Evolutionary conservation across 2,888 invertebrate genomes (phyloP), one percentile per base, ranked within the genome.

Genomic region (Drosophila macrospina): DNA sequence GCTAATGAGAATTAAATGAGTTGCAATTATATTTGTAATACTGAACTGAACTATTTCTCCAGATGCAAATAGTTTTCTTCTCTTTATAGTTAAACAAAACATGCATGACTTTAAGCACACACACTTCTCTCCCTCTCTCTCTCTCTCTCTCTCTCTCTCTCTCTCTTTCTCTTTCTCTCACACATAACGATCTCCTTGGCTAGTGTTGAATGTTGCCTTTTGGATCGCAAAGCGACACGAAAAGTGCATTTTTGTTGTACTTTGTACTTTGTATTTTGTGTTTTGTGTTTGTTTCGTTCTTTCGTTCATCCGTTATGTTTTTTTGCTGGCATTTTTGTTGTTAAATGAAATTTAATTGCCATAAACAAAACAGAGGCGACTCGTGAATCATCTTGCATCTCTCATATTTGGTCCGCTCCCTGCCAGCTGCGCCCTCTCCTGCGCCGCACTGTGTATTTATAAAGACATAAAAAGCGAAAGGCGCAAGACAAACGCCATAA

Each of bases 331-430:
- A 41, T 61, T 51, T 44, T 62, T 78, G 77, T 69, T 81, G 72
- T 86, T 77, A 66, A 75, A 69, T 71, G 70, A 51, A 76, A 75
- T 86, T 86, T 88, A 81, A 86, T 86, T 87, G 87, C 85, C 74
- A 81, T 85, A 86, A 86, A 85, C 89, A 87, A 87, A 80, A 61
- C 63, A 66, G 70, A 50, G 59, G 28, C 41, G 37, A 55, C 32
- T 51, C 50, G 61, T 62, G 65, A 55, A 55, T 64, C 52, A 62
- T 68, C 32, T 24, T 36, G 41, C 56, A 60, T 37, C 65, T 54
- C 65, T 60, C 69, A 76, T 73, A 66, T 69, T 56, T 50, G 56
- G 48, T 63, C 28, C 39, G 13, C 52, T 16, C 10, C 16, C n/a
- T 4, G 3, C 20, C 5, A 4, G 15, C 32, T 30, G n/a, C 30